Evolutionary conservation across 1,140 invertebrate species (phyloP).

Genomic region (Hetaerina americana): DNA sequence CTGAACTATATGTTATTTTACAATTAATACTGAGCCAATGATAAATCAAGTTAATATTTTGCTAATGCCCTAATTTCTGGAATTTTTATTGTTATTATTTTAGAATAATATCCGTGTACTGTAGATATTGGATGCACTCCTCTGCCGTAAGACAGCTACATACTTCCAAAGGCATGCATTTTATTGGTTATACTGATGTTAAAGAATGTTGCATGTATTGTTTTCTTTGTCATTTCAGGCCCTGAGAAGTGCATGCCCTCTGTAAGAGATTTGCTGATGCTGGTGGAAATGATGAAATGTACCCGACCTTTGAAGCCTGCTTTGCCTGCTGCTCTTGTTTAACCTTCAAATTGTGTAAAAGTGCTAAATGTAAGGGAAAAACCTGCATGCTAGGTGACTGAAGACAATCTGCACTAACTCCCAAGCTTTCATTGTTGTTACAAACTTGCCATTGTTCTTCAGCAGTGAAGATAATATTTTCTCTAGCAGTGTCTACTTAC

Average conservation of each 20-base stretch:
- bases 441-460: too few species aligned
- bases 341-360: neutral
- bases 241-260: neutral
- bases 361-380: neutral
- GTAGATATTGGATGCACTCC: too few species aligned
- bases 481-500: too few species aligned
- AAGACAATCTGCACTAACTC: neutral
- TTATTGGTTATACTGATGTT: neutral
- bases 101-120: too few species aligned
- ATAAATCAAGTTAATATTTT: too few species aligned
- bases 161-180: too few species aligned
- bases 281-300: neutral
- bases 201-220: neutral
- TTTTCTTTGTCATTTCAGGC: neutral
- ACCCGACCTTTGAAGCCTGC: neutral
- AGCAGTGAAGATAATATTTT: too few species aligned
- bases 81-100: too few species aligned
- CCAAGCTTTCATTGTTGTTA: neutral
- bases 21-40: too few species aligned
- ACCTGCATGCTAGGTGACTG: neutral
- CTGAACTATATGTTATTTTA: too few species aligned
- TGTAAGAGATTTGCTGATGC: neutral
- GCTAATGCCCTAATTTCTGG: too few species aligned
- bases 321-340: neutral
- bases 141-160: too few species aligned